phyloP scores from a whole-genome alignment of 2,113 vertebrate species.

The Caranx ignobilis region DNA sequence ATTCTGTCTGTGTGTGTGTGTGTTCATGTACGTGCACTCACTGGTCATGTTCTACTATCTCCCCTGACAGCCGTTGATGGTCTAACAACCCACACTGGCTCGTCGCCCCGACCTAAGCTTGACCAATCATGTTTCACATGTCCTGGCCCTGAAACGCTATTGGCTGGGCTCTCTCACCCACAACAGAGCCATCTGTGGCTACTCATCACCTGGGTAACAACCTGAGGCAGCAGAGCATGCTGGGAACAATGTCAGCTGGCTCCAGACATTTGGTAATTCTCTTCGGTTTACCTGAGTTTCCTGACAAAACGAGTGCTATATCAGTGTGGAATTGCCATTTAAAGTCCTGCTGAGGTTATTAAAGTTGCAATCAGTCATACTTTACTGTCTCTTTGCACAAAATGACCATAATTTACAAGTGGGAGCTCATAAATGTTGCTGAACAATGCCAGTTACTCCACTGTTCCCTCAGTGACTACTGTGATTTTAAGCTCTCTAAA shows the following conservation, averaged over 20 bases:
- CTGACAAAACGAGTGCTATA: conserved; percentile 1
- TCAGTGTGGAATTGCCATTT: neutral
- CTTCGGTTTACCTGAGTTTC: conserved; percentile 15
- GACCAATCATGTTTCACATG: conserved; percentile 70
- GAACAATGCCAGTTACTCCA: conserved; percentile 8
- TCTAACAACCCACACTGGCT: conserved; percentile 65
- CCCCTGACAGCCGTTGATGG: conserved; percentile 56
- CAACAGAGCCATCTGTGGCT: conserved; percentile 75
- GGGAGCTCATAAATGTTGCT: neutral
- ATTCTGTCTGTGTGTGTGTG: conserved; percentile 3
- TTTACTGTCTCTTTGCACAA: conserved; percentile 3
- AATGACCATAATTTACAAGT: neutral
- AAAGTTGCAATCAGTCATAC: neutral
- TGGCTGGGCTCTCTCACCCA: conserved; percentile 76
- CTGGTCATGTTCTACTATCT: conserved; percentile 27
- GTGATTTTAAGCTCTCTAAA: neutral
- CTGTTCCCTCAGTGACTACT: neutral
- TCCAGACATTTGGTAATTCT: conserved; percentile 43
- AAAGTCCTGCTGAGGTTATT: neutral
- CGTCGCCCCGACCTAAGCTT: conserved; percentile 40
- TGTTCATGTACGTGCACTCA: neutral
- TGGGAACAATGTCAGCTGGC: conserved; percentile 56
- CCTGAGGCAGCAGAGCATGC: conserved; percentile 71
- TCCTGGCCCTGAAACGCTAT: conserved; percentile 54
- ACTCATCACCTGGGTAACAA: conserved; percentile 76